Conservation (phyloP, 2,888 invertebrate species). For the Melieria omissa region DNA sequence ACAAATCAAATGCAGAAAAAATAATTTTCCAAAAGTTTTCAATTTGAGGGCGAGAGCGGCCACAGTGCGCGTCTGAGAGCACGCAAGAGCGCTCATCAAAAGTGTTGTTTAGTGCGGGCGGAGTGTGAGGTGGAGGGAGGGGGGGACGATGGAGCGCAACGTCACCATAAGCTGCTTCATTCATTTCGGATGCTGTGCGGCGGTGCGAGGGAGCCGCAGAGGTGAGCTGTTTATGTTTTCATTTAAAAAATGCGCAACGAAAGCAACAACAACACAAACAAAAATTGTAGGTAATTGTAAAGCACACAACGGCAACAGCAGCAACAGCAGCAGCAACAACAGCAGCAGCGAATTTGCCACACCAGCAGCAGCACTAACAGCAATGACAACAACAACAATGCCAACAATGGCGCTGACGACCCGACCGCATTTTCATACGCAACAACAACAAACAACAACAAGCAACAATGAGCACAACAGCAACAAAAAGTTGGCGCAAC, state of each 20-base stretch:
- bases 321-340: slow-evolving; percentile 24
- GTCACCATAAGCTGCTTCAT: too few relatives aligned
- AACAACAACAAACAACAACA: slow-evolving; percentile 27
- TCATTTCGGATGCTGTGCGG: too few relatives aligned
- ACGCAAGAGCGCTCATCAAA: too few relatives aligned
- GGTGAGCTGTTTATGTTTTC: slow-evolving; percentile 32
- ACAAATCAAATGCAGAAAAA: background rate
- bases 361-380: background rate
- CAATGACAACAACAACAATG: slow-evolving; percentile 19
- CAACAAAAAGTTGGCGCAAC: too few relatives aligned
- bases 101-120: too few relatives aligned
- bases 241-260: slow-evolving; percentile 11
- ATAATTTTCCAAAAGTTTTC: too few relatives aligned
- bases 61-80: too few relatives aligned
- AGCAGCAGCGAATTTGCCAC: background rate
- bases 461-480: too few relatives aligned
- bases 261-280: slow-evolving; percentile 15
- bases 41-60: too few relatives aligned
- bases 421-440: slow-evolving; percentile 47
- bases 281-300: background rate
- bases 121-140: too few relatives aligned
- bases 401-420: slow-evolving; percentile 25
- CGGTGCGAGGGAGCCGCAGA: too few relatives aligned
- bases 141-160: too few relatives aligned
- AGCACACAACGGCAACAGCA: slow-evolving; percentile 1